Percentiles rank a stretch among this genome's conserved stretches.
phyloP scores from a whole-genome alignment of 1,140 invertebrate genomes.

The Berghia stephanieae region DNA sequence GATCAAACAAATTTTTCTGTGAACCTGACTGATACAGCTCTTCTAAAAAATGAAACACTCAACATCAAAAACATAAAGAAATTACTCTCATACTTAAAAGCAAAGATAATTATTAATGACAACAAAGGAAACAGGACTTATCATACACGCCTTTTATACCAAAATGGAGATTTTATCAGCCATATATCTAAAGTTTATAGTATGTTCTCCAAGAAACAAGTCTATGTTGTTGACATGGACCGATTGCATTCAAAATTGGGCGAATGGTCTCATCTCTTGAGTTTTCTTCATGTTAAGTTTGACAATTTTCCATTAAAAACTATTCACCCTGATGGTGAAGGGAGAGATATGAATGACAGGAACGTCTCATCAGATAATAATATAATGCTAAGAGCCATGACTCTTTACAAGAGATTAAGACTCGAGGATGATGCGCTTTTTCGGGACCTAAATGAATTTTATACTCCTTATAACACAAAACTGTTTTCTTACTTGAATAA shows the following conservation, averaged over 20 bases:
- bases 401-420: not conserved
- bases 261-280: not conserved
- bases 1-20: no score
- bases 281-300: conserved; percentile 12
- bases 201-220: conserved; percentile 4
- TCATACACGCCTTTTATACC: not conserved
- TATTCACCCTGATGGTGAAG: not conserved
- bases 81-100: not conserved
- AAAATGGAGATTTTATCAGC: conserved; percentile 10
- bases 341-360: not conserved
- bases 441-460: not conserved
- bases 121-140: not conserved
- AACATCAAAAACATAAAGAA: no score
- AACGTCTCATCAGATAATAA: no score
- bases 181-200: not conserved
- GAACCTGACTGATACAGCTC: no score
- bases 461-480: not conserved
- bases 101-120: not conserved
- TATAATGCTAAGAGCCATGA: no score
- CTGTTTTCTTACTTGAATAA: conserved; percentile 9
- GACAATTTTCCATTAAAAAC: no score
- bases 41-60: no score
- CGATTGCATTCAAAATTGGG: not conserved
- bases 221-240: not conserved
- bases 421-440: not conserved